Evolutionary conservation across 2,113 vertebrate species (phyloP).

Genomic region (Arenaria interpres): DNA sequence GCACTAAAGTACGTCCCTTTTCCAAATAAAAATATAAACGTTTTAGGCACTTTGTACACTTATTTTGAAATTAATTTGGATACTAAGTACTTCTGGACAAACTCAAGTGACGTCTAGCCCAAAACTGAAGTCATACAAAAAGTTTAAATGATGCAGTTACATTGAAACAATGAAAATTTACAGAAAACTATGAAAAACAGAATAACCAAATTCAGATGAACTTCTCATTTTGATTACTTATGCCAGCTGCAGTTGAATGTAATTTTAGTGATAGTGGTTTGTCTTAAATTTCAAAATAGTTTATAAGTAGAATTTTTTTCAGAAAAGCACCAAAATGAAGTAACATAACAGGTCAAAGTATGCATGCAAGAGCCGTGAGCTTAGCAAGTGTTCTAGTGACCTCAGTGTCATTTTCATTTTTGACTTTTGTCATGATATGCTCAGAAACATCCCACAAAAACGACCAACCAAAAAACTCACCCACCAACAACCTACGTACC

Average conservation of each 20-base stretch:
- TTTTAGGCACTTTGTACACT: not conserved
- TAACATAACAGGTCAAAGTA: not conserved
- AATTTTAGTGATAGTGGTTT: not conserved
- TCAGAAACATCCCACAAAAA: not conserved
- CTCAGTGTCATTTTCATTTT: not conserved
- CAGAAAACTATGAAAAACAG: not conserved
- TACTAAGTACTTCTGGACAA: not conserved
- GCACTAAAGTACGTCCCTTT: not conserved
- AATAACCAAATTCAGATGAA: not conserved
- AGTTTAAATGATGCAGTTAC: not conserved
- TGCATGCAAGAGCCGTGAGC: not conserved
- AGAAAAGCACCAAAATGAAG: not conserved
- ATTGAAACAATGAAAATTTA: not conserved
- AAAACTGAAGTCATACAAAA: not conserved
- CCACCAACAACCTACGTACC: not conserved
- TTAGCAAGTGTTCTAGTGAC: not conserved
- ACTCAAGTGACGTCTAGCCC: not conserved
- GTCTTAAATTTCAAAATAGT: not conserved
- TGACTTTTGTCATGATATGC: not conserved
- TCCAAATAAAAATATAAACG: not conserved
- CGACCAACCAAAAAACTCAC: not conserved
- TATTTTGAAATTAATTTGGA: not conserved
- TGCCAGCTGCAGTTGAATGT: not conserved
- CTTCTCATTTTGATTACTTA: not conserved
- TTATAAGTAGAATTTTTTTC: not conserved